A percentile compares a stretch with the other conserved stretches of the same genome.
Evolutionary conservation across 2,797 vertebrate genomes (phyloP).

Genomic region (Phataginus tricuspis): DNA sequence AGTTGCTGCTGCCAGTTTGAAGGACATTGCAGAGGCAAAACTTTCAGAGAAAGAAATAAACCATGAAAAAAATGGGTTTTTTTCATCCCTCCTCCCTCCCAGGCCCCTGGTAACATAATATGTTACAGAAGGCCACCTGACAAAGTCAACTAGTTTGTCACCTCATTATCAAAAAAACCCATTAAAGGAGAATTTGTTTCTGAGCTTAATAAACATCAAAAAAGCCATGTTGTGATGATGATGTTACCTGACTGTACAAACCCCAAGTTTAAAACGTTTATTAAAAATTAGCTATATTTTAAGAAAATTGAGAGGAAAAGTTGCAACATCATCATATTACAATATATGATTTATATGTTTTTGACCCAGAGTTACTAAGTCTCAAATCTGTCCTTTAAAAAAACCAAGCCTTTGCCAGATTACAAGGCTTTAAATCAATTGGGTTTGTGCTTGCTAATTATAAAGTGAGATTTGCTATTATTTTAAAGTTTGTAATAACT

Average conservation of each 20-base stretch:
- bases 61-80: background rate
- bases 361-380: background rate
- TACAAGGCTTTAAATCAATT: background rate
- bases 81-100: background rate
- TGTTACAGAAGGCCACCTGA: background rate
- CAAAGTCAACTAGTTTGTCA: background rate
- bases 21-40: background rate
- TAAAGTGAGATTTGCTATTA: background rate
- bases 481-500: background rate
- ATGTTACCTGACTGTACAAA: background rate
- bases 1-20: background rate
- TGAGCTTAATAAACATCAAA: background rate
- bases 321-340: background rate
- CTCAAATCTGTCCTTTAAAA: background rate
- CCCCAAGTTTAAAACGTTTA: background rate
- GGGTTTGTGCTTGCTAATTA: background rate
- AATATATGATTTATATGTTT: background rate
- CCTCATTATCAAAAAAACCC: background rate
- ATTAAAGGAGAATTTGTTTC: background rate
- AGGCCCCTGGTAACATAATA: background rate
- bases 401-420: background rate
- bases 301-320: background rate
- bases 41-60: background rate
- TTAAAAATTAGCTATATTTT: background rate
- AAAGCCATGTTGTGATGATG: background rate